These are phyloP conservation scores for Toxostoma redivivum DNA, from an alignment of 2,113 vertebrate species.

Conservation along the genomic window DNA sequence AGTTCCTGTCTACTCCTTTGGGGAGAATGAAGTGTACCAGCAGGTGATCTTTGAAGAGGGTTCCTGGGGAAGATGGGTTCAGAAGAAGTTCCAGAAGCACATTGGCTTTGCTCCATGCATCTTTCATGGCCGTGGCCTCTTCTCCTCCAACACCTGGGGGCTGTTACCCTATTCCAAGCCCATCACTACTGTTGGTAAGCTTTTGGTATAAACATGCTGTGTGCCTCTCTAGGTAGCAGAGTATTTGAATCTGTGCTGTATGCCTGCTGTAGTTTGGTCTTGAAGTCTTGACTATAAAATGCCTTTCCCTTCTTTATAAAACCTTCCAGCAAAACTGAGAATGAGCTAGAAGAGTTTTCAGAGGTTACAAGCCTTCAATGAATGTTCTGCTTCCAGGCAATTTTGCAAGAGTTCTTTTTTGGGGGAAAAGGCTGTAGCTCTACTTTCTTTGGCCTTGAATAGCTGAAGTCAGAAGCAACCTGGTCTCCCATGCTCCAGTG, in stretches of 20 bases:
- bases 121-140: constrained; percentile 91
- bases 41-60: constrained; percentile 92
- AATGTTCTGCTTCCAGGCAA: background rate
- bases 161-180: constrained; percentile 89
- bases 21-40: constrained; percentile 92
- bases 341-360: background rate
- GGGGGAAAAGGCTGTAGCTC: background rate
- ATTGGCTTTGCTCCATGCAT: constrained; percentile 93
- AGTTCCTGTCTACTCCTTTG: constrained; percentile 94
- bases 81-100: constrained; percentile 90
- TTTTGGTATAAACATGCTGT: background rate
- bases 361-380: background rate
- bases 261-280: background rate
- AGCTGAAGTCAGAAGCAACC: background rate
- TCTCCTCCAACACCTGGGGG: constrained; percentile 87
- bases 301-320: background rate
- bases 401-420: background rate
- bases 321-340: background rate
- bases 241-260: background rate
- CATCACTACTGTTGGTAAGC: constrained; percentile 90
- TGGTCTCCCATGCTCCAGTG: rapidly evolving
- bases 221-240: background rate
- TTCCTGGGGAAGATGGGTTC: constrained; percentile 80
- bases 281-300: background rate
- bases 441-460: background rate